Conservation (phyloP, 92 coral and sea anemone genomes). For the Bergia puertoricense region DNA sequence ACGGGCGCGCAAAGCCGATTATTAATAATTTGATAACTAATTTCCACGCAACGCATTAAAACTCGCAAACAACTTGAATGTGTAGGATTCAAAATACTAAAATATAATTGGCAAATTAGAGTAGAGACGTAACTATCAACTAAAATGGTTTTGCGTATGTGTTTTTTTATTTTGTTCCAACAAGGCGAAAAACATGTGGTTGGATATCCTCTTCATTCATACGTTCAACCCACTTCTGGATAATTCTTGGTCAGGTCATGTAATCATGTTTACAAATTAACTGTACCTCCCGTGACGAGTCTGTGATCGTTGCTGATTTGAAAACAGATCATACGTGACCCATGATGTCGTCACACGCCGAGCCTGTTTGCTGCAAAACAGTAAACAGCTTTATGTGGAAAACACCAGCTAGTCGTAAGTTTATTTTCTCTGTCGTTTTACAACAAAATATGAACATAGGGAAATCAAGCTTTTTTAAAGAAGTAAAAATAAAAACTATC, state of each 20-base stretch:
- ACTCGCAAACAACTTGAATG: neutral
- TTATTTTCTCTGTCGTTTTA: neutral
- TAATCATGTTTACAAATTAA: neutral
- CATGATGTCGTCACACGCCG: neutral
- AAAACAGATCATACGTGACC: neutral
- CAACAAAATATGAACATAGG: too few relatives aligned
- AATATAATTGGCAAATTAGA: neutral
- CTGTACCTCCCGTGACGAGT: neutral
- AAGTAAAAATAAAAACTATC: neutral
- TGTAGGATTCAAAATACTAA: neutral
- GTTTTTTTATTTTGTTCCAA: neutral
- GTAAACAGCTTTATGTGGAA: neutral
- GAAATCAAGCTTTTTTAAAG: neutral
- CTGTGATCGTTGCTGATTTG: neutral
- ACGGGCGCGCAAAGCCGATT: neutral
- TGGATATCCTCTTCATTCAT: too few relatives aligned
- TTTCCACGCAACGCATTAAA: neutral
- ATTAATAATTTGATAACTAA: neutral
- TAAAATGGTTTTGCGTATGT: neutral
- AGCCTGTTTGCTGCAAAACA: neutral
- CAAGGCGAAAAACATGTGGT: neutral
- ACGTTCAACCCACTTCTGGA: neutral
- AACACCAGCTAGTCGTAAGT: neutral
- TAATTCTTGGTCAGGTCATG: neutral
- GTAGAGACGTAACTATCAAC: neutral